Evolutionary conservation across 1,140 invertebrate species (phyloP).

Genomic region (Drosophila tsacasi): DNA sequence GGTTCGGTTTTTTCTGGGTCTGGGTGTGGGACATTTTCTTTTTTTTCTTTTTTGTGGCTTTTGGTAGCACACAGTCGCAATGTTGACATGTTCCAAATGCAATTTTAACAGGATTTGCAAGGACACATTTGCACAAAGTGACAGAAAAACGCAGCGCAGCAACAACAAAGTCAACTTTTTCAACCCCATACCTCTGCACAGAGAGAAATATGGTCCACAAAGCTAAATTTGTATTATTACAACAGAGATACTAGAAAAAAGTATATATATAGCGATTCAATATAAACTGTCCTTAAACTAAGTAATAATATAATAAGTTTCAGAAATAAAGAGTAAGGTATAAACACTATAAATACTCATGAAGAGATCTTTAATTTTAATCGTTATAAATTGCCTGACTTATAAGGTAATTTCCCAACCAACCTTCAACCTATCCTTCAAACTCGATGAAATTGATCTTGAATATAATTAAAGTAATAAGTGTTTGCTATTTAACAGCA

Average conservation of each 20-base stretch:
- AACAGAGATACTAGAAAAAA: too few species aligned
- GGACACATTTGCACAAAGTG: conserved; percentile 81
- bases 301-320: too few species aligned
- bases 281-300: too few species aligned
- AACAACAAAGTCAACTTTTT: conserved; percentile 58
- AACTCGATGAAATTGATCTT: background rate
- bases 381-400: too few species aligned
- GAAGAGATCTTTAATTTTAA: too few species aligned
- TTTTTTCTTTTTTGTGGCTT: conserved; percentile 56
- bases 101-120: conserved; percentile 84
- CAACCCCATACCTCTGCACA: conserved; percentile 53
- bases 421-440: too few species aligned
- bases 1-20: conserved; percentile 28
- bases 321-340: too few species aligned
- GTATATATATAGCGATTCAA: too few species aligned
- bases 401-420: too few species aligned
- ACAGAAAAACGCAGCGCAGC: conserved; percentile 80
- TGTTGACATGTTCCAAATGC: conserved; percentile 84
- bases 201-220: background rate
- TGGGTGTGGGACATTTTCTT: conserved; percentile 17
- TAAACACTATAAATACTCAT: too few species aligned
- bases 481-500: background rate
- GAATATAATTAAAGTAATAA: background rate
- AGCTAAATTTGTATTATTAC: too few species aligned
- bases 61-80: conserved; percentile 64